Evolutionary conservation across 2,113 vertebrate species (phyloP), one percentile per base, ranked within the genome.

Genomic region (Lagopus leucura): DNA sequence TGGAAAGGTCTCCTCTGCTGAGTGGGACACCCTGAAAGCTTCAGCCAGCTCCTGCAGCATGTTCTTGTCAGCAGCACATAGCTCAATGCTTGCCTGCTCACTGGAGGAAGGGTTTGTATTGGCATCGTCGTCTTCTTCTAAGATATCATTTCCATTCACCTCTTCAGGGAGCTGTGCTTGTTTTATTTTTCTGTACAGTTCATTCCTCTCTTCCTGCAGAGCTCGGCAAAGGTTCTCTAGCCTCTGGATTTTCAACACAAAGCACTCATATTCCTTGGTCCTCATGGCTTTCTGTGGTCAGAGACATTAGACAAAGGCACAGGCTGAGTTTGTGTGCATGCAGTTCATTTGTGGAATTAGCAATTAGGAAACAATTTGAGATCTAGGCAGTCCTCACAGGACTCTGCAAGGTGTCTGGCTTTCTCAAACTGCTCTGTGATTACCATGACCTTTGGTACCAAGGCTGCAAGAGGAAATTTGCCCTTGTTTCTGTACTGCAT

Each of bases 151-250:
- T 69, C 55, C 86, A 77, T 95, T 96, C 43, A 92, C 66, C 36
- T 96, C 95, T 28, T 96, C 94, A 18, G 93, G 45, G 34, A 86
- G 32, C 64, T 98, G 98, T 7, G 99, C 98, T 10, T 99, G 98
- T 96, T 98, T 98, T 86, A 99, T 99, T 97, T 99, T 99, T 67
- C 95, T 97, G 54, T 99, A 99, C 40, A 99, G 97, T 88, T 98
- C 96, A 5, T 97, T 98, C 78, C 99, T 98, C 95, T 99, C 99
- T 15, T 99, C 98, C 94, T 99, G 99, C 52, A 99, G 97, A 24
- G 98, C 98, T 36, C 98, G 97, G 32, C 99, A 99, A 47, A 99
- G 97, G 38, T 98, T 99, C 97, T 99, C 99, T 88, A 99, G 94
- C 85, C 98, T 98, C 74, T 98, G 97, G n/a, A 99, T 99, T 98